A percentile compares a stretch with the other conserved stretches of the same genome.
Evolutionary conservation across 1,140 invertebrate species (phyloP).

Genomic region (Sitodiplosis mosellana): DNA sequence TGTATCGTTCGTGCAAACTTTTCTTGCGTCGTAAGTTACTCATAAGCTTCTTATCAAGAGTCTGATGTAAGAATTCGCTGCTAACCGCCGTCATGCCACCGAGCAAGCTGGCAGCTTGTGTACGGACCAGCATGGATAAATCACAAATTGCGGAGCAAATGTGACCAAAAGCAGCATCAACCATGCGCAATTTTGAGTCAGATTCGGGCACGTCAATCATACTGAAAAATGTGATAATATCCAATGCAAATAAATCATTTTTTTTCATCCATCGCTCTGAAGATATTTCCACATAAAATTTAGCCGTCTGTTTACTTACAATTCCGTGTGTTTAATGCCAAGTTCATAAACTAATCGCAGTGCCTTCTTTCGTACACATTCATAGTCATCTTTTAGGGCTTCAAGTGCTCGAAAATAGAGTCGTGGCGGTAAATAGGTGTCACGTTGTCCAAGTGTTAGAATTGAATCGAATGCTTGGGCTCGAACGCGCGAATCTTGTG

Average conservation of each 20-base stretch:
- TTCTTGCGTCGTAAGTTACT: slow-evolving; percentile 72
- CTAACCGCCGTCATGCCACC: slow-evolving; percentile 79
- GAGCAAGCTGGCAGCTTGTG: slow-evolving; percentile 57
- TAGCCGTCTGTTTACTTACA: too few relatives aligned
- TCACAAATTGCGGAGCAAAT: slow-evolving; percentile 89
- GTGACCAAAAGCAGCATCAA: slow-evolving; percentile 93
- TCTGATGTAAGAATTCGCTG: slow-evolving; percentile 80
- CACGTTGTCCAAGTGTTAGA: slow-evolving; percentile 61
- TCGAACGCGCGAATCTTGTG: slow-evolving; percentile 78
- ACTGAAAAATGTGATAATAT: slow-evolving; percentile 30
- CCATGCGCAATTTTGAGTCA: slow-evolving; percentile 61
- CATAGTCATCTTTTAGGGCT: slow-evolving; percentile 83
- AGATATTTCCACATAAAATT: too few relatives aligned
- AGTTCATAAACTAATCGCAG: slow-evolving; percentile 71
- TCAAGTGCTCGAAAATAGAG: slow-evolving; percentile 67
- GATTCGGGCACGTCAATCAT: slow-evolving; percentile 43
- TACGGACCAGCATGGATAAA: slow-evolving; percentile 68
- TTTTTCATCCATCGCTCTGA: not conserved
- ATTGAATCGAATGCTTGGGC: slow-evolving; percentile 72
- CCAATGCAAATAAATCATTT: slow-evolving; percentile 2
- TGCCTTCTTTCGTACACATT: slow-evolving; percentile 74
- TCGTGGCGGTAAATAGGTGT: slow-evolving; percentile 51
- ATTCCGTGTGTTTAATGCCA: slow-evolving; percentile 71
- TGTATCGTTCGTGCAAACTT: slow-evolving; percentile 69
- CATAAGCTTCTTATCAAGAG: slow-evolving; percentile 97